Evolutionary conservation across 2,888 invertebrate genomes (phyloP).

Genomic region (Phortica okadai): DNA sequence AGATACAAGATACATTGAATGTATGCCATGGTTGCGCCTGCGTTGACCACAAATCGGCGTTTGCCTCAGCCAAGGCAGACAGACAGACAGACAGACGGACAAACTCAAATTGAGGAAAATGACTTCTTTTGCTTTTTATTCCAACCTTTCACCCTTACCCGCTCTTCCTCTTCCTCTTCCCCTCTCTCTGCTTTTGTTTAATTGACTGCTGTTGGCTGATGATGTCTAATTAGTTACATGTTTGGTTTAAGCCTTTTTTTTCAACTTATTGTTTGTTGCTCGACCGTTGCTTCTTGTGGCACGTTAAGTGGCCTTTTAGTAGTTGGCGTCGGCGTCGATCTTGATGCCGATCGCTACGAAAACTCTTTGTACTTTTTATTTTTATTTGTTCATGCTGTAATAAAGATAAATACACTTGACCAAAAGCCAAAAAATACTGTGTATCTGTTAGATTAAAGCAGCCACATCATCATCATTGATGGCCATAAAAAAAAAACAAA

Average conservation of each 20-base stretch:
- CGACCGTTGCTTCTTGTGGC: neutral
- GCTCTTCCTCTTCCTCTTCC: neutral
- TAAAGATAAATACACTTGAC: conserved; percentile 11
- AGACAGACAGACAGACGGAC: neutral
- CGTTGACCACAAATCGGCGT: neutral
- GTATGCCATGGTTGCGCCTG: neutral
- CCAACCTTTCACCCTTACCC: neutral
- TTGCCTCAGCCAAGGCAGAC: neutral
- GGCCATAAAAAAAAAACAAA: neutral
- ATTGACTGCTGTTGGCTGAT: conserved; percentile 13
- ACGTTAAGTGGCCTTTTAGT: conserved; percentile 27
- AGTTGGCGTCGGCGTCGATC: neutral
- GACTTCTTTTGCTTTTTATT: neutral
- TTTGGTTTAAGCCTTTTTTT: neutral
- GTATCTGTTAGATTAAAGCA: too few relatives aligned
- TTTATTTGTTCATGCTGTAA: neutral
- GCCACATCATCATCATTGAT: conserved; percentile 7
- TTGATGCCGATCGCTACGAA: neutral
- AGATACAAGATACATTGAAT: neutral
- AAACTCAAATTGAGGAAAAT: conserved; percentile 21
- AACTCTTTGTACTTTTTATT: too few relatives aligned
- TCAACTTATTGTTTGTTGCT: neutral
- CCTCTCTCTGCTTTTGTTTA: neutral
- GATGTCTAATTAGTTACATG: conserved; percentile 29
- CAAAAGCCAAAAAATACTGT: neutral